Evolutionary conservation across 1,140 invertebrate species (phyloP).

Genomic region (Cylas formicarius): DNA sequence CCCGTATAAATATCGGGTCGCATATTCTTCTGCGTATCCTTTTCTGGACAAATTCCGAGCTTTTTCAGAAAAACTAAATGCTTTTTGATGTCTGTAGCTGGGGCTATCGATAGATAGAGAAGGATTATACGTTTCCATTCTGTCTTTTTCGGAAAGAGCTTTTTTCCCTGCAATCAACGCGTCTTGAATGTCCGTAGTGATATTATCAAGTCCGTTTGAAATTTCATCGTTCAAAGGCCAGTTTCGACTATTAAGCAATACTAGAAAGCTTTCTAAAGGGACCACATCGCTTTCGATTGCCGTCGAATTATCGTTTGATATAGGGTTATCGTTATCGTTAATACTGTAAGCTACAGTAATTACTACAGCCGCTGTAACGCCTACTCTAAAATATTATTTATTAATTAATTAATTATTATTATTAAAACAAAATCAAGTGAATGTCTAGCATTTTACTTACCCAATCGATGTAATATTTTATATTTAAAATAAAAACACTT

Average conservation of each 20-base stretch:
- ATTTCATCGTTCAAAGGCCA: conserved; percentile 25
- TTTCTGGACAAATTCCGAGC: conserved; percentile 53
- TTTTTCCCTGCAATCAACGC: conserved; percentile 49
- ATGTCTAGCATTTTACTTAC: neutral
- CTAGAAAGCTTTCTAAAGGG: conserved; percentile 7
- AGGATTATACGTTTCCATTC: conserved; percentile 46
- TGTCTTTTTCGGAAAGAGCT: conserved; percentile 48
- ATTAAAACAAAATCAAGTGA: conserved; percentile 1
- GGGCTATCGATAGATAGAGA: conserved; percentile 51
- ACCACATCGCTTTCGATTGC: conserved; percentile 3
- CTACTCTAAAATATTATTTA: conserved; percentile 36
- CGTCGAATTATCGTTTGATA: conserved; percentile 6
- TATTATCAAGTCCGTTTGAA: conserved; percentile 15
- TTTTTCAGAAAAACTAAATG: conserved; percentile 51
- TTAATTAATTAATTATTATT: too few species aligned
- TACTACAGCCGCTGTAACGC: conserved; percentile 45
- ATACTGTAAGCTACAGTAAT: conserved; percentile 49
- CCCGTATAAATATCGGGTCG: conserved; percentile 50
- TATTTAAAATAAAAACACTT: conserved; percentile 39
- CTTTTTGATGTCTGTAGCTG: conserved; percentile 59
- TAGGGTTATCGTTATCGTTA: conserved; percentile 25
- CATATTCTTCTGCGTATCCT: conserved; percentile 58
- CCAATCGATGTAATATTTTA: conserved; percentile 9
- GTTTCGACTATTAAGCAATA: conserved; percentile 13
- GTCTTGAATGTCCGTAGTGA: conserved; percentile 34